Evolutionary conservation across 2,113 vertebrate species (phyloP), one percentile per base, ranked within the genome.

Genomic region (Sinocyclocheilus anshuiensis): DNA sequence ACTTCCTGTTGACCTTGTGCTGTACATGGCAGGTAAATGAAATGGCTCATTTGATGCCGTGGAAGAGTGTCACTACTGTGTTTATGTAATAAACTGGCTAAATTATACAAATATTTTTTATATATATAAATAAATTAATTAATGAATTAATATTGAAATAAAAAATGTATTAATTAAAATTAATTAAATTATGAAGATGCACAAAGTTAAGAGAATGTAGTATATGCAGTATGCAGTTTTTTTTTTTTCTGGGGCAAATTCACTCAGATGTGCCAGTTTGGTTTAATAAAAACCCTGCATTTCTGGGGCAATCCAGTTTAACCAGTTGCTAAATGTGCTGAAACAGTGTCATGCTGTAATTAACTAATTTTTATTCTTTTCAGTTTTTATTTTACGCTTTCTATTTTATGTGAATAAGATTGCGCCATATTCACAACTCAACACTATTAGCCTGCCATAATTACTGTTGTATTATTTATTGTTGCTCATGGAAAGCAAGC

Each of bases 1-100:
- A 81, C 75, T 59, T 84, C 80, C 65, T 83, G 33, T 75, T 85
- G 84, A 82, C 22, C 61, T 83, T 26, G 65, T 5, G 6, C 26
- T 48, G 72, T 75, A 1, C 13, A n/a, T 75, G 72, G 72, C 39
- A 48, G 11, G 72, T n/a, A 18, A 29, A 63, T 78, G 75, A 42
- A 59, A 67, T 72, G 75, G 10, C 42, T 36, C 22, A 45, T 48
- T 45, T 18, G 36, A 45, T 65, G 15, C 8, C 8, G 22, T 63
- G 75, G 24, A 29, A 77, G 24, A 18, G 39, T 42, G 20, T 63
- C 24, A 63, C 59, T 24, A 63, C 8, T n/a, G 59, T 24, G 71
- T 74, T 12, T 42, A 74, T 39, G 18, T 12, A 74, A 42, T n/a
- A 74, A n/a, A 74, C 20, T 42, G 9, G 18, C 33, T 36, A 71